Evolutionary conservation across 2,797 vertebrate genomes (phyloP).

Genomic region (Eidolon dupreanum): DNA sequence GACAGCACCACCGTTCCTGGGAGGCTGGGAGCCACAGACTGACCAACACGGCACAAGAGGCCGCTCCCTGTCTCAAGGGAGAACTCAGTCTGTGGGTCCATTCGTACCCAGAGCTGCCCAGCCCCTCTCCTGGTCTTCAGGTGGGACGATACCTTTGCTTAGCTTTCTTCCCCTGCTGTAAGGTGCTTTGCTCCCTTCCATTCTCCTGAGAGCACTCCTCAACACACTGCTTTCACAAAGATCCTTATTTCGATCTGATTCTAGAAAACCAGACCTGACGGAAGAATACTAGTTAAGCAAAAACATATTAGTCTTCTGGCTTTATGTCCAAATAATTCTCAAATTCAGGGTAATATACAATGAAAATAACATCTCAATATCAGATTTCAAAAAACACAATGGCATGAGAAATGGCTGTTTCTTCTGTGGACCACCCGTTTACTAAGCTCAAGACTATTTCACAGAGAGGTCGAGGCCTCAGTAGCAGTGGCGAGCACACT

Average conservation of each 20-base stretch:
- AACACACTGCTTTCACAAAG: not conserved
- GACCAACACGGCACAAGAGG: not conserved
- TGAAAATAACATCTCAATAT: not conserved
- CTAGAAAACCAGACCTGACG: not conserved
- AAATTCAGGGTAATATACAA: not conserved
- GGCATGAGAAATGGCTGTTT: not conserved
- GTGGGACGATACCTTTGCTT: not conserved
- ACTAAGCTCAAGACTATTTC: not conserved
- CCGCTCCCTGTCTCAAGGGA: not conserved
- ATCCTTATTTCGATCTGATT: not conserved
- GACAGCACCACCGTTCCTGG: not conserved
- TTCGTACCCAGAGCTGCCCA: not conserved
- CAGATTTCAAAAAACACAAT: not conserved
- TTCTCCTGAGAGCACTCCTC: not conserved
- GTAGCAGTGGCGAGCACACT: accelerated
- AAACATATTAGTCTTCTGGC: not conserved
- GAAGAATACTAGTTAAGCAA: not conserved
- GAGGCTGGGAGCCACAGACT: not conserved
- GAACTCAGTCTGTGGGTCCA: no score
- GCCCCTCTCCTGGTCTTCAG: not conserved
- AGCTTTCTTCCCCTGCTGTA: no score
- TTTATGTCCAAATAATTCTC: not conserved
- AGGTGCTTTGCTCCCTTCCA: not conserved
- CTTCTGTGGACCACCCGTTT: not conserved
- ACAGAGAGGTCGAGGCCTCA: not conserved